Base-by-base conservation (phyloP, 1,140 invertebrate species). In the Lasioglossum baleicum region DNA sequence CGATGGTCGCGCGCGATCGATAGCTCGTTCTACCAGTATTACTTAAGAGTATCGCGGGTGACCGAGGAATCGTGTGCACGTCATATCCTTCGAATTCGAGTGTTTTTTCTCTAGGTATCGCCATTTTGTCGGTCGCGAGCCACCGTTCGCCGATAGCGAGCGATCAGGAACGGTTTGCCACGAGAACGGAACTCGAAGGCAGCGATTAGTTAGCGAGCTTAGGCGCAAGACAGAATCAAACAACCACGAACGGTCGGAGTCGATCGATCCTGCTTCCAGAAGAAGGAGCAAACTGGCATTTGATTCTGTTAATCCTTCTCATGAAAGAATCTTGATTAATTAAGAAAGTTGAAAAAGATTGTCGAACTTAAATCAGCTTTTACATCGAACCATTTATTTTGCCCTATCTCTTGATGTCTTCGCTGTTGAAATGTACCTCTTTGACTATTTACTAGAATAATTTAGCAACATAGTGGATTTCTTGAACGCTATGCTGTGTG, bases 141-240 rank as follows among this genome's bases (percentile, higher is more conserved):
- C 35, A 71, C 22, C 17, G 20, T 65, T 8, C 63, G 72, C 26
- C 17, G 51, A 51, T 17, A 15, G 2, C 40, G 26, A 22, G 26
- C 61, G n/a, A 75, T n/a, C 17, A 13, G 8, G 65, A 53, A 68
- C 13, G 51, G 53, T 58, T 35, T 75, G 48, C 35, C 40, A n/a
- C 35, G 7, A 22, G 8, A 22, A 22, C 17, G 17, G 60, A 22
- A 58, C 31, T 31, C 17, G 15, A 35, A 10, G 20, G 20, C 60
- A 10, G 48, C 66, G 42, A n/a, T 26, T 64, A 64, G 65, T 76
- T 60, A 68, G 65, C 17, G 40, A 58, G 53, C n/a, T 67, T 75
- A 75, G 42, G n/a, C n/a, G 53, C 31, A 64, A 64, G 72, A 20
- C 17, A 35, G 56, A 69, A 69, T 76, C 66, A 76, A 76, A 76